Base-by-base conservation (phyloP, 2,113 vertebrate genomes). In the Asarcornis scutulata region DNA sequence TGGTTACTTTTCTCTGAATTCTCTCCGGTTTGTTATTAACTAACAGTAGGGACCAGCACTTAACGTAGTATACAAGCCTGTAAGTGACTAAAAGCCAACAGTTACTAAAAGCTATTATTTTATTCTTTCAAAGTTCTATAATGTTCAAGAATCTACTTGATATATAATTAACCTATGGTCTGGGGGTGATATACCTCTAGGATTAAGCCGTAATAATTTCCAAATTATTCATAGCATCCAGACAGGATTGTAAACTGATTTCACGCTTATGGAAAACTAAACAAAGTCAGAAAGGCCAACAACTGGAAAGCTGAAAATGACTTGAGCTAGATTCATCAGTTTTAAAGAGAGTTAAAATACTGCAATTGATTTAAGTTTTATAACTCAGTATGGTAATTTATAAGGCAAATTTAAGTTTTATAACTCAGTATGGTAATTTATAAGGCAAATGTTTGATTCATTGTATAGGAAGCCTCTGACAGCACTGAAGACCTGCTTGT, bases 291-390 rank as follows among this genome's bases (percentile, higher is more conserved):
- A 67, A 55, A 36, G 67, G 56, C 66, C 59, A 78, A 29, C 14
- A 82, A 27, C 55, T 84, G 68, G 60, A 77, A 53, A 74, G 21
- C 36, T 63, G 63, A 10, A 60, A 68, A 7, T 80, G 25, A 13
- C 67, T 90, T 80, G 21, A 46, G n/a, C 17, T 76, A 66, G 21
- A 17, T 40, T 55, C 22, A 22, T 9, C 55, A 32, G 8, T 91
- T 78, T 82, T 62, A 92, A 78, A 73, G 50, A 53, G 7, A 81
- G 44, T 69, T n/a, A 10, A 72, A 75, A 3, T 46, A 34, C 74
- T 55, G 59, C 46, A 38, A 13, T n/a, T 0, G 0, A 11, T 5
- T 26, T 7, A n/a, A 38, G 10, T 29, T 52, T 42, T 74, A 17
- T 40, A 29, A 62, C 62, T 71, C 13, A 34, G 10, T 58, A 10